Percentiles rank a stretch among this genome's conserved stretches.
phyloP scores from a whole-genome alignment of 2,888 invertebrate genomes.

The Tetragonula carbonaria region DNA sequence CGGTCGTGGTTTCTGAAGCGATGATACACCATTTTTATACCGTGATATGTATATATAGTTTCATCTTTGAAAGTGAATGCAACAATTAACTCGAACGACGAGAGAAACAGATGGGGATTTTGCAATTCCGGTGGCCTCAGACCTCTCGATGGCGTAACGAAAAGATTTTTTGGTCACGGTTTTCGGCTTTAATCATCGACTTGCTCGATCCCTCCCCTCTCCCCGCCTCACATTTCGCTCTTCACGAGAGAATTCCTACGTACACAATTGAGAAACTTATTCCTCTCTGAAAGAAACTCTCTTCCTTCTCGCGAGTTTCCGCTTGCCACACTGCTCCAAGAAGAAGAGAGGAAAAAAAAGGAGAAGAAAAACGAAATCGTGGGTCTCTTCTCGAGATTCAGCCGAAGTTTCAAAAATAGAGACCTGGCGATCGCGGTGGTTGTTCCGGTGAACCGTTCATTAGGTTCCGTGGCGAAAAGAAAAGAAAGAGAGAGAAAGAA shows the following conservation, averaged over 20 bases:
- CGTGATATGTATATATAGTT: no score
- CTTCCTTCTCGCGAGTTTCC: neutral
- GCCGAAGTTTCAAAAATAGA: slow-evolving; percentile 42
- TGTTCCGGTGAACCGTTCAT: slow-evolving; percentile 40
- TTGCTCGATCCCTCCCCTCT: neutral
- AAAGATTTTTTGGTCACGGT: slow-evolving; percentile 12
- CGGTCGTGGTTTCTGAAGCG: no score
- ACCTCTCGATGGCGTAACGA: slow-evolving; percentile 36
- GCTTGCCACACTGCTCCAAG: neutral
- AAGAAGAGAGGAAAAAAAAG: no score
- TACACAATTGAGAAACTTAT: neutral
- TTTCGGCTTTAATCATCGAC: neutral
- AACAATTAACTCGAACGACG: no score
- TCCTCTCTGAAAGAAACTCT: neutral
- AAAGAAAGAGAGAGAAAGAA: neutral
- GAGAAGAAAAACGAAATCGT: no score
- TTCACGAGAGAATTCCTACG: no score
- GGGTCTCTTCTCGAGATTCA: neutral
- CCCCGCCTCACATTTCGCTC: neutral
- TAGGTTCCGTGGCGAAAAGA: slow-evolving; percentile 7
- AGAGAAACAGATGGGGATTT: neutral
- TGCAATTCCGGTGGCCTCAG: neutral
- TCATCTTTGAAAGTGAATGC: no score
- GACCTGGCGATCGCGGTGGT: neutral
- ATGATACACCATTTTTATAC: no score